Conservation (phyloP, 35 echinoderm and acorn worm genomes). For the Lytechinus variegatus region DNA sequence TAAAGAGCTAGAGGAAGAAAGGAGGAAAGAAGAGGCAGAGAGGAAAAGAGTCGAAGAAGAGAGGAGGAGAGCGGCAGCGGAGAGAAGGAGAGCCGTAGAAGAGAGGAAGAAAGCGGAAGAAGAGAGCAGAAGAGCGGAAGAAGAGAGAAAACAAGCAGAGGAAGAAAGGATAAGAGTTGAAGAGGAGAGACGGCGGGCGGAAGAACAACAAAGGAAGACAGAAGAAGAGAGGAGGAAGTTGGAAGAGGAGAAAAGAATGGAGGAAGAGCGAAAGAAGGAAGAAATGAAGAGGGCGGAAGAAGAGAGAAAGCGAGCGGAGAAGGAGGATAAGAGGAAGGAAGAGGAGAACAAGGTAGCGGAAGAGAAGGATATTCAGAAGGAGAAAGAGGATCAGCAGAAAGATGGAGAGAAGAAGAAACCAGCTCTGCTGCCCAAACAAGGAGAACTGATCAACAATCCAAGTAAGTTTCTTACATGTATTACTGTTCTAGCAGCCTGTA, state of each 20-base stretch:
- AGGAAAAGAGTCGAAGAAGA: constrained; percentile 2
- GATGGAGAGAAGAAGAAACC: constrained; percentile 30
- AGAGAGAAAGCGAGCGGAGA: neutral
- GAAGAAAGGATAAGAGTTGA: neutral
- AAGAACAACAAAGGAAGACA: neutral
- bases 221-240: neutral
- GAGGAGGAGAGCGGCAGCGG: neutral
- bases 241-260: constrained; percentile 6
- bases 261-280: neutral
- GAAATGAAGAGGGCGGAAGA: neutral
- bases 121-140: neutral
- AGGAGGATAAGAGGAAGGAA: neutral
- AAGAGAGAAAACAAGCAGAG: constrained; percentile 23
- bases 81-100: constrained; percentile 16
- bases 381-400: neutral
- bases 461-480: neutral
- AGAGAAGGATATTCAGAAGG: neutral
- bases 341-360: constrained; percentile 40
- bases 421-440: constrained; percentile 12
- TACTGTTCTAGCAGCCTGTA: too few relatives aligned
- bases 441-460: constrained; percentile 21
- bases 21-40: neutral
- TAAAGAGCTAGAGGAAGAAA: neutral
- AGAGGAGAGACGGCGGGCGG: neutral
- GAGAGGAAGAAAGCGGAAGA: neutral